These are phyloP conservation scores for Acanthosepion esculentum DNA, from an alignment of 2,888 invertebrate genomes.

Conservation along the genomic window DNA sequence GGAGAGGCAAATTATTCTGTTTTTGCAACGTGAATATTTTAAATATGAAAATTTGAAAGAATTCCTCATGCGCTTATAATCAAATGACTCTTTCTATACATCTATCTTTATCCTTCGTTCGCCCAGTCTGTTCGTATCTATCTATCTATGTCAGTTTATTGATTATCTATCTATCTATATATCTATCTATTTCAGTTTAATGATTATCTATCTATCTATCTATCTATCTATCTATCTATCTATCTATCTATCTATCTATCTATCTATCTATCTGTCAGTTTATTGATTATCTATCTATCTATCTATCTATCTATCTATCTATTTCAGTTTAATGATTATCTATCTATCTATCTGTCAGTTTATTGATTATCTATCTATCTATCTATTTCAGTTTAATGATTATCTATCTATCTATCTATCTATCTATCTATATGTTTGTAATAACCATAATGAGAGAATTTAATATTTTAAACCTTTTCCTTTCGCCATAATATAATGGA, in stretches of 20 bases:
- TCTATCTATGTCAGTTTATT: conserved; percentile 33
- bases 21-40: not conserved
- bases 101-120: not conserved
- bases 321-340: too few relatives aligned
- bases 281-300: not conserved
- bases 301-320: not conserved
- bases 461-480: too few relatives aligned
- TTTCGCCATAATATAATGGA: too few relatives aligned
- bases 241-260: not conserved
- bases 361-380: not conserved
- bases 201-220: too few relatives aligned
- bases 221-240: too few relatives aligned
- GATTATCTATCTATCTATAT: not conserved
- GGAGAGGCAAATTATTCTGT: not conserved
- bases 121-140: not conserved
- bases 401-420: not conserved
- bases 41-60: not conserved
- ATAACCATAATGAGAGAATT: too few relatives aligned
- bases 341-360: not conserved
- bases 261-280: not conserved
- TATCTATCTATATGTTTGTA: not conserved
- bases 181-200: not conserved
- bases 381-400: not conserved
- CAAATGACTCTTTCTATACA: not conserved
- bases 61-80: not conserved